Percentiles rank a stretch among this genome's conserved stretches.
These are phyloP conservation scores for Hipparchia semele DNA, from an alignment of 2,888 invertebrate genomes.

Conservation along the genomic window DNA sequence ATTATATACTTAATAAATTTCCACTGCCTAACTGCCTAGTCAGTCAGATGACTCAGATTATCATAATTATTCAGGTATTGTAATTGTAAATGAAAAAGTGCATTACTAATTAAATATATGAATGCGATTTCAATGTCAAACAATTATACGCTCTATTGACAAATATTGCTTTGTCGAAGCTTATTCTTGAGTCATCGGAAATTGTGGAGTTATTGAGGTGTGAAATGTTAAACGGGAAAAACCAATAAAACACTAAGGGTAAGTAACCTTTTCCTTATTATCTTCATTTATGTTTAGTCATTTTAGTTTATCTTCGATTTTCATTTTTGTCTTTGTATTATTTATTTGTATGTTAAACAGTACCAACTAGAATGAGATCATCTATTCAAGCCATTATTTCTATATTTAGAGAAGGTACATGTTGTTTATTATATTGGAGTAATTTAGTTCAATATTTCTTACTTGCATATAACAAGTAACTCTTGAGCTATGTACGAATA, in stretches of 20 bases:
- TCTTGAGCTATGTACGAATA: no score
- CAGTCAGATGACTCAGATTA: neutral
- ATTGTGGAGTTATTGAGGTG: neutral
- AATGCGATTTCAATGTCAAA: slow-evolving; percentile 10
- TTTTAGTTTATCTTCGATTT: neutral
- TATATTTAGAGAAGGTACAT: neutral
- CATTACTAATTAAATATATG: neutral
- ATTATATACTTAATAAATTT: neutral
- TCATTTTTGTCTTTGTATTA: neutral
- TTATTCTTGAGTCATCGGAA: slow-evolving; percentile 2
- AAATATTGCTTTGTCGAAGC: slow-evolving; percentile 10
- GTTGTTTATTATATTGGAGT: neutral
- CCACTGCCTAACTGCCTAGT: no score
- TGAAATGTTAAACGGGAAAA: slow-evolving; percentile 13
- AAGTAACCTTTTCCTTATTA: slow-evolving; percentile 11
- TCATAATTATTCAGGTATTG: neutral
- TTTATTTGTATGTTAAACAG: neutral
- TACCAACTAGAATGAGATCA: neutral
- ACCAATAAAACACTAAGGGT: slow-evolving; percentile 4
- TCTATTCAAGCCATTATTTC: neutral
- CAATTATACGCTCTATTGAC: slow-evolving; percentile 8
- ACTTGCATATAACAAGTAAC: no score
- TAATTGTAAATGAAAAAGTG: neutral
- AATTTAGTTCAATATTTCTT: neutral
- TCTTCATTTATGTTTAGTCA: neutral